Conservation (phyloP, 2,797 vertebrate species). For the Helostoma temminkii region DNA sequence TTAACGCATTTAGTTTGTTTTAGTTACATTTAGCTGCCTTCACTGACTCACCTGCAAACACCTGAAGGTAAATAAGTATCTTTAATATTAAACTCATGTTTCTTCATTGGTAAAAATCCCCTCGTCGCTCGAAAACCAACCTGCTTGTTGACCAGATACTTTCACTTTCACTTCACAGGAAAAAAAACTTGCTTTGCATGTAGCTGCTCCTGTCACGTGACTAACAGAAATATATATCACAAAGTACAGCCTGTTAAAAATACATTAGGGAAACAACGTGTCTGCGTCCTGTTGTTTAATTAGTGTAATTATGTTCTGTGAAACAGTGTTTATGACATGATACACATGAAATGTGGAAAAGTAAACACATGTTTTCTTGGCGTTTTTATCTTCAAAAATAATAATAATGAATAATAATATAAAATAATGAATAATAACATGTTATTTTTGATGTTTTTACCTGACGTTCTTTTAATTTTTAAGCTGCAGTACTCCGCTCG, state of each 20-base stretch:
- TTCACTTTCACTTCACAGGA: constrained; percentile 79
- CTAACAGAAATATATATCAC: too few relatives aligned
- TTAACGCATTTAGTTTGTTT: too few relatives aligned
- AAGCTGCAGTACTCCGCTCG: neutral
- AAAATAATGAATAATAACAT: too few relatives aligned
- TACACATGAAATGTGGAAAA: neutral
- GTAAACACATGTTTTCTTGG: neutral
- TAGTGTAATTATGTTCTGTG: neutral
- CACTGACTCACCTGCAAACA: constrained; percentile 54
- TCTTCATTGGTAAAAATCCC: neutral
- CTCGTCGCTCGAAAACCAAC: neutral
- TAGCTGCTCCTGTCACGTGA: neutral
- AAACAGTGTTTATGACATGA: neutral
- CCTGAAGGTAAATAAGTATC: constrained; percentile 35
- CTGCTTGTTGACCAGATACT: neutral
- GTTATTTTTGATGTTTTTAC: too few relatives aligned
- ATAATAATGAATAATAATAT: too few relatives aligned
- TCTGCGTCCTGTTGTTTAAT: neutral
- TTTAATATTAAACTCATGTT: constrained; percentile 60
- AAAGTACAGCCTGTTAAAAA: too few relatives aligned
- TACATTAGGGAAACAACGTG: too few relatives aligned
- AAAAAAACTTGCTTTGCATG: neutral
- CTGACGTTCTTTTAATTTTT: too few relatives aligned
- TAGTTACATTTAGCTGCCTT: too few relatives aligned
- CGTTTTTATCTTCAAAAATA: too few relatives aligned